phyloP scores from a whole-genome alignment of 2,888 invertebrate genomes.

The Fissipunctia ypsillon region DNA sequence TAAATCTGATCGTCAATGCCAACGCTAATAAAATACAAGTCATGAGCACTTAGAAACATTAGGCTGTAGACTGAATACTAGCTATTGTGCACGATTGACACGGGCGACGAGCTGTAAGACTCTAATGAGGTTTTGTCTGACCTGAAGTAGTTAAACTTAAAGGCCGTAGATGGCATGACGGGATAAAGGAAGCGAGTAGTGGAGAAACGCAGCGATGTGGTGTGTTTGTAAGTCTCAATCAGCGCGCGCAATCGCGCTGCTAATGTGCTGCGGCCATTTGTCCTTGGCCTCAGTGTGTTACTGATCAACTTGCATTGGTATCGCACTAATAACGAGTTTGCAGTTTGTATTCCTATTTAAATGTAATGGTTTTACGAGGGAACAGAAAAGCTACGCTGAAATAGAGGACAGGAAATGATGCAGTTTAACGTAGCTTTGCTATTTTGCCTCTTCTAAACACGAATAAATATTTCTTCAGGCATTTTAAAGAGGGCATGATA shows the following conservation, averaged over 20 bases:
- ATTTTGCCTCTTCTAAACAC: neutral
- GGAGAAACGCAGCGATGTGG: slow-evolving; percentile 59
- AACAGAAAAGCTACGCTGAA: slow-evolving; percentile 7
- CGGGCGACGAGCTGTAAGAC: slow-evolving; percentile 41
- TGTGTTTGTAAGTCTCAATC: slow-evolving; percentile 66
- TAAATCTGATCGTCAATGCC: slow-evolving; percentile 70
- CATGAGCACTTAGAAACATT: slow-evolving; percentile 49
- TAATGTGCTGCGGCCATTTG: slow-evolving; percentile 74
- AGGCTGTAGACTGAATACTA: slow-evolving; percentile 24
- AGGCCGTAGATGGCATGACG: slow-evolving; percentile 69
- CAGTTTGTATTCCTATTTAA: slow-evolving; percentile 38
- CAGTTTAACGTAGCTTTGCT: neutral
- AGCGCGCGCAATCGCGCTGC: slow-evolving; percentile 70
- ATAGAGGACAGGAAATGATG: slow-evolving; percentile 12
- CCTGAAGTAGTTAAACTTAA: slow-evolving; percentile 62
- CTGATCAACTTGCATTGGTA: slow-evolving; percentile 65
- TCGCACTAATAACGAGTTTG: slow-evolving; percentile 49
- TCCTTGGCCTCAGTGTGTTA: slow-evolving; percentile 77
- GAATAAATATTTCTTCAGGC: neutral
- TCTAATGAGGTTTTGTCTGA: slow-evolving; percentile 64
- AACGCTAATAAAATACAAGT: slow-evolving; percentile 64
- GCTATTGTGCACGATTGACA: slow-evolving; percentile 49
- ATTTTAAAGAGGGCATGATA: neutral
- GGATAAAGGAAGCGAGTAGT: slow-evolving; percentile 67
- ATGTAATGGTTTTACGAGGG: slow-evolving; percentile 26